Percentiles rank a stretch among this genome's conserved stretches.
phyloP scores from a whole-genome alignment of 30 jellyfish, hydroid and myxozoan species.

The Cassiopea andromeda region DNA sequence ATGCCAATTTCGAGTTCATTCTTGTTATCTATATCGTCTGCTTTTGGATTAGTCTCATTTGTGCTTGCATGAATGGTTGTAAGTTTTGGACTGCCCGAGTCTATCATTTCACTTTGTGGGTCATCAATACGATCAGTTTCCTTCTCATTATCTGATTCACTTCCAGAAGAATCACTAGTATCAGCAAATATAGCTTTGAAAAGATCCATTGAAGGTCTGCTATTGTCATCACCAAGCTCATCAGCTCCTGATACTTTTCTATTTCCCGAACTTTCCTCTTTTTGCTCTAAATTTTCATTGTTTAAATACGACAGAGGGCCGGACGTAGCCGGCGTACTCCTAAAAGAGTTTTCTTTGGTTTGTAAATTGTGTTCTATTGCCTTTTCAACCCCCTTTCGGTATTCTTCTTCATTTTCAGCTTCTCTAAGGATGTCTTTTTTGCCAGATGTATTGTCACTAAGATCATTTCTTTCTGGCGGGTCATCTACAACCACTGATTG shows the following conservation, averaged over 20 bases:
- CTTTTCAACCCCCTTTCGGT: neutral
- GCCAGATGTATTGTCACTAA: neutral
- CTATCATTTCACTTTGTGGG: neutral
- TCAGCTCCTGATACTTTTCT: neutral
- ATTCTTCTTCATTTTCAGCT: neutral
- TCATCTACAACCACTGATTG: neutral
- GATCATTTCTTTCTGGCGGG: neutral
- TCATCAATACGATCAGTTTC: neutral
- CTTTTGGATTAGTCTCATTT: neutral
- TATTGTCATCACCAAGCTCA: neutral
- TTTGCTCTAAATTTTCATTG: constrained; percentile 10
- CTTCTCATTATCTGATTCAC: constrained; percentile 13
- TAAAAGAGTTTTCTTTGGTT: neutral
- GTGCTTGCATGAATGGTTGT: neutral
- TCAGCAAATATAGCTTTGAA: constrained; percentile 94
- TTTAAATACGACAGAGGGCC: constrained; percentile 89
- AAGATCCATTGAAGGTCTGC: constrained; percentile 83
- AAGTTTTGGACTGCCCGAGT: neutral
- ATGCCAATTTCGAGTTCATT: too few species aligned
- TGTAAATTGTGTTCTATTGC: neutral
- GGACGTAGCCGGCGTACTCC: constrained; percentile 2
- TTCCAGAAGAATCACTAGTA: constrained; percentile 49
- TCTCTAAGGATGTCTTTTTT: neutral
- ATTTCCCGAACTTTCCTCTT: neutral
- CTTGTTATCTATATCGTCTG: too few species aligned